Conservation (phyloP, 2,888 invertebrate genomes). For the Eucera pruinosa region DNA sequence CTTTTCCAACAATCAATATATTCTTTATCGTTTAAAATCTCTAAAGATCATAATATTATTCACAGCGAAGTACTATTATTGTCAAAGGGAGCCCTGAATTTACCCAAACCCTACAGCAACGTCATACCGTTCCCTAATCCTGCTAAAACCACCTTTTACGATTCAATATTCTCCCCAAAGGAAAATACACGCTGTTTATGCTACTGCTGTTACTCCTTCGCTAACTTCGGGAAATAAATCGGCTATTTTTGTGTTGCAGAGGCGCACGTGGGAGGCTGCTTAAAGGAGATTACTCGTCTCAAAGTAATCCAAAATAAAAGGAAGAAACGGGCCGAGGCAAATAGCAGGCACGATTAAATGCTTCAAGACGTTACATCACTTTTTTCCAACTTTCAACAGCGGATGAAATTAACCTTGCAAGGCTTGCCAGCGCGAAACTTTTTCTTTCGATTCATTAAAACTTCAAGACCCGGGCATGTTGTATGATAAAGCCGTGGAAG, state of each 20-base stretch:
- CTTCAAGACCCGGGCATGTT: slow-evolving; percentile 53
- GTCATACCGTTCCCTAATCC: background rate
- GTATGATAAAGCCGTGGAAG: slow-evolving; percentile 40
- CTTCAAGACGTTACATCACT: slow-evolving; percentile 59
- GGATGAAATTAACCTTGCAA: slow-evolving; percentile 61
- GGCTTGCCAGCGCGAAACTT: slow-evolving; percentile 47
- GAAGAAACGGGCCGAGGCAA: slow-evolving; percentile 17
- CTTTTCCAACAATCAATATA: no score
- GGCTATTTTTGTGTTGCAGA: slow-evolving; percentile 13
- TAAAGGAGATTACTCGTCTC: slow-evolving; percentile 41
- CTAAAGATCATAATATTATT: background rate
- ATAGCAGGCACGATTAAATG: slow-evolving; percentile 55
- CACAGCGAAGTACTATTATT: background rate
- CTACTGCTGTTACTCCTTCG: background rate
- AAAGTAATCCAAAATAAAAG: slow-evolving; percentile 44
- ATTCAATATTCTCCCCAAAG: background rate
- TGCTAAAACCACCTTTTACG: background rate
- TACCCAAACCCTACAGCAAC: background rate
- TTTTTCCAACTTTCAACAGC: slow-evolving; percentile 46
- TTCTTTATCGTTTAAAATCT: background rate
- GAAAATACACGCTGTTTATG: background rate
- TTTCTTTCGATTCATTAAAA: slow-evolving; percentile 72
- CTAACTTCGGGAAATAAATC: slow-evolving; percentile 34
- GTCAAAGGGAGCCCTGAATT: background rate
- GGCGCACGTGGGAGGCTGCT: slow-evolving; percentile 17